phyloP scores from a whole-genome alignment of 2,113 vertebrate genomes.

The Miniopterus natalensis region DNA sequence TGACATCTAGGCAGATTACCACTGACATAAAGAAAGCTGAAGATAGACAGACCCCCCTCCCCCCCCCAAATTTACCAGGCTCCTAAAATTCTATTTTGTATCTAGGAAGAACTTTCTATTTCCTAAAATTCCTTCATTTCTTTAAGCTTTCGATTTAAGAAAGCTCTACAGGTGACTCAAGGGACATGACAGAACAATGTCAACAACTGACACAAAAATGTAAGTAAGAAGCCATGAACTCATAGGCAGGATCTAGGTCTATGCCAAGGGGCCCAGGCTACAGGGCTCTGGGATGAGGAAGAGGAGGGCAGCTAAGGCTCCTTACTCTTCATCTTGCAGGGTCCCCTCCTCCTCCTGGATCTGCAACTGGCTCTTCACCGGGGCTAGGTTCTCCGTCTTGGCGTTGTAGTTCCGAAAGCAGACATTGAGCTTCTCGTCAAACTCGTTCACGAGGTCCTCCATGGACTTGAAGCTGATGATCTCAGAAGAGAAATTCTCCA shows the following conservation, averaged over 20 bases:
- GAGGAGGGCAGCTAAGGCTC: constrained; percentile 40
- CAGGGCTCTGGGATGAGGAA: not conserved
- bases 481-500: constrained; percentile 96
- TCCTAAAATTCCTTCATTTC: not conserved
- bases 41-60: not conserved
- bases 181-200: not conserved
- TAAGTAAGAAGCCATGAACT: not conserved
- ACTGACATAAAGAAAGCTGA: not conserved
- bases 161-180: not conserved
- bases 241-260: not conserved
- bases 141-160: not conserved
- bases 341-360: constrained; percentile 94
- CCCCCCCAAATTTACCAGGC: not conserved
- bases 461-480: constrained; percentile 98
- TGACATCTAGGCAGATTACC: constrained; percentile 10
- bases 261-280: not conserved
- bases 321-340: constrained; percentile 96
- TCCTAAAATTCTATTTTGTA: constrained; percentile 39
- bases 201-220: not conserved
- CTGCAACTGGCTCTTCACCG: constrained; percentile 93
- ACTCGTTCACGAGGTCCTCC: constrained; percentile 97
- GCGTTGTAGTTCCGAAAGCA: constrained; percentile 98
- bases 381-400: constrained; percentile 95
- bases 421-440: constrained; percentile 96
- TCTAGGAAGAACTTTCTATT: constrained; percentile 32